These are phyloP conservation scores for Capitulum mitella DNA, from an alignment of 2,888 invertebrate species.

Conservation along the genomic window DNA sequence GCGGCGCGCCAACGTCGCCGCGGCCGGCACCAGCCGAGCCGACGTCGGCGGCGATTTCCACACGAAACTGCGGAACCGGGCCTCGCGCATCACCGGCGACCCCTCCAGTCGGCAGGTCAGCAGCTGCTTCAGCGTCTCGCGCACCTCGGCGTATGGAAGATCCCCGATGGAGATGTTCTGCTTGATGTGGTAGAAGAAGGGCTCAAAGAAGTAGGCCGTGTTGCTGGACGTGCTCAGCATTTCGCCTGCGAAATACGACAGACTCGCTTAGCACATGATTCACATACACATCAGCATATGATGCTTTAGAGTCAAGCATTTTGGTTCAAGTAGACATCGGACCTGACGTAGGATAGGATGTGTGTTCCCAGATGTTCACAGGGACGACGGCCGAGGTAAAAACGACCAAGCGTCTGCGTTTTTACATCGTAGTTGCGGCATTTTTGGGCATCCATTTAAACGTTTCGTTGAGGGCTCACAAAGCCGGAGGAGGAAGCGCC, in stretches of 20 bases:
- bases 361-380: too few species aligned
- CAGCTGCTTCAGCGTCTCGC: background rate
- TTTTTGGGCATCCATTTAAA: too few species aligned
- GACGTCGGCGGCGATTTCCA: background rate
- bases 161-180: background rate
- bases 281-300: too few species aligned
- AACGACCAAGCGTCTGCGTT: too few species aligned
- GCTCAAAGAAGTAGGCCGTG: slow-evolving; percentile 10
- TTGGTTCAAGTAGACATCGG: too few species aligned
- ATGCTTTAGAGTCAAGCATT: too few species aligned
- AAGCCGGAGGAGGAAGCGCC: too few species aligned
- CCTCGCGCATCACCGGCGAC: background rate
- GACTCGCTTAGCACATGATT: too few species aligned
- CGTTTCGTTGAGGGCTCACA: too few species aligned
- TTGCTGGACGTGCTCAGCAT: background rate
- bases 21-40: background rate
- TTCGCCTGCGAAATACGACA: background rate
- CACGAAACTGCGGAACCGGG: background rate
- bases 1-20: background rate
- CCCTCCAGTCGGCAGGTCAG: background rate
- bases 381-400: too few species aligned
- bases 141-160: background rate
- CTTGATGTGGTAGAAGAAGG: slow-evolving; percentile 3
- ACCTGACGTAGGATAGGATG: too few species aligned
- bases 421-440: too few species aligned